A percentile compares a stretch with the other conserved stretches of the same genome.
Conservation (phyloP, 1,140 invertebrate species). For the Campoletis sonorensis region DNA sequence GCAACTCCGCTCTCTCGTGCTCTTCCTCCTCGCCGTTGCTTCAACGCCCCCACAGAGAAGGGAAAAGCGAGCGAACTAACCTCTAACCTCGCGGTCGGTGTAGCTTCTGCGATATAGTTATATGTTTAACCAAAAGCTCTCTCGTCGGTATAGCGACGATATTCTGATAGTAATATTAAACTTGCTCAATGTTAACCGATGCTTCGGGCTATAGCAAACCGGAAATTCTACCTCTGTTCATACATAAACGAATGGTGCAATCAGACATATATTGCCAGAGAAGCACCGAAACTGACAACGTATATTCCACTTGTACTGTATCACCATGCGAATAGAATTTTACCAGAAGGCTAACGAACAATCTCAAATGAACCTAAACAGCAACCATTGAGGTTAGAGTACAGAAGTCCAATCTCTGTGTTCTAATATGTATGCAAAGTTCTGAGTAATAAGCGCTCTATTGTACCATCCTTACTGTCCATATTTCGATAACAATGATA, state of each 20-base stretch:
- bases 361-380: no score
- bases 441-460: no score
- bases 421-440: no score
- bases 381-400: no score
- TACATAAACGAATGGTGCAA: background rate
- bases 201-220: constrained; percentile 50
- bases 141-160: constrained; percentile 33
- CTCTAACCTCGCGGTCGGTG: constrained; percentile 18
- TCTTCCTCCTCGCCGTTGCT: background rate
- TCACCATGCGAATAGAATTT: no score
- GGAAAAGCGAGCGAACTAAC: background rate
- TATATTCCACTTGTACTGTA: no score
- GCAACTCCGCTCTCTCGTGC: background rate
- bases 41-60: background rate
- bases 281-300: background rate
- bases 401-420: no score
- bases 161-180: constrained; percentile 66
- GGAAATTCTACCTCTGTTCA: constrained; percentile 20
- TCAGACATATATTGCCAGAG: background rate
- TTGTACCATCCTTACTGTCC: no score
- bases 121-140: no score
- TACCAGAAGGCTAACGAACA: no score
- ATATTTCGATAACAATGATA: no score
- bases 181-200: constrained; percentile 58
- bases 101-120: background rate